These are phyloP conservation scores for Peromyscus polionotus DNA, from an alignment of 2,113 vertebrate species.

Conservation along the genomic window DNA sequence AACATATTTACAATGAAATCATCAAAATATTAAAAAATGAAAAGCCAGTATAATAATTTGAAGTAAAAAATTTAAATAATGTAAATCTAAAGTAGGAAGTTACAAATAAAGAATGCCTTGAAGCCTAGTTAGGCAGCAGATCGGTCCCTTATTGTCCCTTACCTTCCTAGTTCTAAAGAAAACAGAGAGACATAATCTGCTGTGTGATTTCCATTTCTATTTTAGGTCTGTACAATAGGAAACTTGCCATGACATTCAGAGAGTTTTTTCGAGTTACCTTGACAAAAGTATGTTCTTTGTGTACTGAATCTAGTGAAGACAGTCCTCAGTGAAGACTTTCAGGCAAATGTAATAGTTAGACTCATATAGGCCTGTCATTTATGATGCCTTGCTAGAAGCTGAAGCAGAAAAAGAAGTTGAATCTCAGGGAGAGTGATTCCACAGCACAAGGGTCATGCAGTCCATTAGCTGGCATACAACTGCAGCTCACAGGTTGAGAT, in stretches of 20 bases:
- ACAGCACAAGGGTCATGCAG: background rate
- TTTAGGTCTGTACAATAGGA: background rate
- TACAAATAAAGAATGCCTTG: background rate
- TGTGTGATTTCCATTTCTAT: background rate
- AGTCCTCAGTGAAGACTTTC: background rate
- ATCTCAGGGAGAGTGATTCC: background rate
- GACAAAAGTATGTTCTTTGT: background rate
- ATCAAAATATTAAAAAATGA: constrained; percentile 15
- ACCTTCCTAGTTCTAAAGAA: background rate
- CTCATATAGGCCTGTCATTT: background rate
- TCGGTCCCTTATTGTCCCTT: background rate
- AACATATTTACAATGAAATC: background rate
- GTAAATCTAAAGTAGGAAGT: background rate
- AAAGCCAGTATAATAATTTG: background rate
- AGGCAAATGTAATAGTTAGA: background rate
- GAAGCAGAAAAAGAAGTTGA: background rate
- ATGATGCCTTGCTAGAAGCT: background rate
- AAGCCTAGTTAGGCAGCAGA: background rate
- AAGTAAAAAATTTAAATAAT: background rate
- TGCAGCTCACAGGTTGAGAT: background rate
- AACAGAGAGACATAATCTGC: background rate
- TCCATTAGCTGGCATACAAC: background rate
- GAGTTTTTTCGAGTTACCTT: background rate
- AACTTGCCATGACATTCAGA: background rate
- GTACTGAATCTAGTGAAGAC: background rate